Evolutionary conservation across 2,888 invertebrate species (phyloP).

Genomic region (Agrotis segetum): DNA sequence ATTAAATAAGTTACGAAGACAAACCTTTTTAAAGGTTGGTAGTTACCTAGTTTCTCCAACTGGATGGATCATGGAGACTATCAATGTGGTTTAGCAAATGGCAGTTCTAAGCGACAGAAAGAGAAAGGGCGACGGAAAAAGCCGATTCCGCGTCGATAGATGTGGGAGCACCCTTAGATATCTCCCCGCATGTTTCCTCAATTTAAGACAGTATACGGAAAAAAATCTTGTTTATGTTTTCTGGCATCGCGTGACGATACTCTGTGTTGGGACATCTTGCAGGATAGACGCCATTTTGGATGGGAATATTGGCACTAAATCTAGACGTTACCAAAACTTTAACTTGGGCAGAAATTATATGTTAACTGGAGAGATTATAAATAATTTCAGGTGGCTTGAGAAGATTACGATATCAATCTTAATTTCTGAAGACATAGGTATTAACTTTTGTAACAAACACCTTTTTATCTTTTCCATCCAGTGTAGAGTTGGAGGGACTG

Average conservation of each 20-base stretch:
- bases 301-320: slow-evolving; percentile 22
- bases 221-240: slow-evolving; percentile 66
- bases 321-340: slow-evolving; percentile 1
- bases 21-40: neutral
- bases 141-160: no score
- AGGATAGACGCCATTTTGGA: slow-evolving; percentile 27
- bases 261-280: slow-evolving; percentile 27
- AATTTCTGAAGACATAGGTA: neutral
- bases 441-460: neutral
- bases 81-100: no score
- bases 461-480: no score
- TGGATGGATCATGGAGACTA: no score
- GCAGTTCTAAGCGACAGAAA: no score
- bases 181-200: slow-evolving; percentile 36
- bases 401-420: neutral
- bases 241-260: slow-evolving; percentile 55
- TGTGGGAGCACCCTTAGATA: no score
- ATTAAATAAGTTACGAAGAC: neutral
- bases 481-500: no score
- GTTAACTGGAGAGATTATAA: neutral
- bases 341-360: slow-evolving; percentile 2
- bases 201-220: slow-evolving; percentile 46
- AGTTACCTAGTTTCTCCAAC: no score
- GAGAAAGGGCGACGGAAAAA: no score
- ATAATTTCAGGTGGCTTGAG: neutral